These are phyloP conservation scores for Pachycephus smyrnensis DNA, from an alignment of 2,888 invertebrate species.

Conservation along the genomic window DNA sequence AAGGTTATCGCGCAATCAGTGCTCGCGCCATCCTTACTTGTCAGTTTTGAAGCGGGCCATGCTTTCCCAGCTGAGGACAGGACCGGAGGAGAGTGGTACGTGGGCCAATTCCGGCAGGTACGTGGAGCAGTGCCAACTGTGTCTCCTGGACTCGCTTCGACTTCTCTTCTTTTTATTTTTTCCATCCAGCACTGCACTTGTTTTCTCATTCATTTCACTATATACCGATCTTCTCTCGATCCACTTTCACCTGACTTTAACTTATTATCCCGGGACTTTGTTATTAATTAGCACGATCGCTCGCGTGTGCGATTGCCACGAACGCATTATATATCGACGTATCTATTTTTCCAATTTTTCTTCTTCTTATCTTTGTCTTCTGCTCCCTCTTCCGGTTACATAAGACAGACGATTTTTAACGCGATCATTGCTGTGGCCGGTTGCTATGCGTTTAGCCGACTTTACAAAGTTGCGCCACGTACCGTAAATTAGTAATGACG, in stretches of 20 bases:
- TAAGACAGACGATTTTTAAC: neutral
- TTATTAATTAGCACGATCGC: neutral
- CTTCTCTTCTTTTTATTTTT: constrained; percentile 47
- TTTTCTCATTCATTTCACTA: constrained; percentile 43
- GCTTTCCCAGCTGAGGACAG: constrained; percentile 50
- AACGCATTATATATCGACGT: neutral
- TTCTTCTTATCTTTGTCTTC: neutral
- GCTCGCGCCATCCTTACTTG: constrained; percentile 42
- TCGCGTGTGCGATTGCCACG: neutral
- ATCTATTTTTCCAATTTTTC: neutral
- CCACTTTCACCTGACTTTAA: neutral
- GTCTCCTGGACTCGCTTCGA: constrained; percentile 56
- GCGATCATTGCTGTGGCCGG: neutral
- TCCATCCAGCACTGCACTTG: constrained; percentile 36
- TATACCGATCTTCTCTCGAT: neutral
- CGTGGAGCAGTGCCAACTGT: constrained; percentile 64
- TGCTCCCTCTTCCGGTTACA: neutral
- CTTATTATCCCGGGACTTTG: neutral
- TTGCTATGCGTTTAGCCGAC: neutral
- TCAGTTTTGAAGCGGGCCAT: constrained; percentile 46
- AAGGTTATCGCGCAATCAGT: neutral
- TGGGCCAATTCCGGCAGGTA: constrained; percentile 50
- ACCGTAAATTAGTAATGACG: neutral
- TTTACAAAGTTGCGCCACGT: neutral
- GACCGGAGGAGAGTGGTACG: constrained; percentile 36